Percentiles rank a stretch among this genome's conserved stretches.
phyloP scores from a whole-genome alignment of 2,888 invertebrate species.

The Druceiella hillmani region DNA sequence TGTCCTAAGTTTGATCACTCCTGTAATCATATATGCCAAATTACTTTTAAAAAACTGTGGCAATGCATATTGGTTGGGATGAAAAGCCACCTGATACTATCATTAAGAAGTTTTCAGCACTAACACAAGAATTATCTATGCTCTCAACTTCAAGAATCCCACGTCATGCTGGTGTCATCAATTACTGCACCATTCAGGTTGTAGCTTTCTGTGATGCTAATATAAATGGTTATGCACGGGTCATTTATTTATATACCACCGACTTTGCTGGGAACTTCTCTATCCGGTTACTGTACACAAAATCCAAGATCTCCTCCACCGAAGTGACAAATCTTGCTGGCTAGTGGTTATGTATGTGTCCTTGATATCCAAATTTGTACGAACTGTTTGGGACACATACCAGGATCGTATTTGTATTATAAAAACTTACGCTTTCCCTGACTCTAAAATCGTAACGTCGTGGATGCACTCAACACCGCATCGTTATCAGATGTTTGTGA shows the following conservation, averaged over 20 bases:
- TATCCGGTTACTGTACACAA: neutral
- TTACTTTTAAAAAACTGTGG: constrained; percentile 6
- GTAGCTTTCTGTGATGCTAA: no score
- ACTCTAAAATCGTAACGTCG: neutral
- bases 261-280: neutral
- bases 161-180: constrained; percentile 1
- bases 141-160: neutral
- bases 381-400: no score
- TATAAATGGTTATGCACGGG: no score
- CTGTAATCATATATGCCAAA: constrained; percentile 8
- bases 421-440: neutral
- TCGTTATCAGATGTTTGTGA: constrained; percentile 7
- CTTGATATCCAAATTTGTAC: no score
- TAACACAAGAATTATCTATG: neutral
- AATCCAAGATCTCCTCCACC: constrained; percentile 1
- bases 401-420: no score
- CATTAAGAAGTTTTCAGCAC: neutral
- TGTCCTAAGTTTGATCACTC: constrained; percentile 1
- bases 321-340: no score
- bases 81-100: no score
- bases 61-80: constrained; percentile 7
- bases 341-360: no score
- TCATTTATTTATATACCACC: no score
- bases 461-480: constrained; percentile 2
- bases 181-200: neutral